Percentiles rank a stretch among this genome's conserved stretches.
Conservation (phyloP, 1,140 invertebrate species). For the Akabosia matsudoensis region DNA sequence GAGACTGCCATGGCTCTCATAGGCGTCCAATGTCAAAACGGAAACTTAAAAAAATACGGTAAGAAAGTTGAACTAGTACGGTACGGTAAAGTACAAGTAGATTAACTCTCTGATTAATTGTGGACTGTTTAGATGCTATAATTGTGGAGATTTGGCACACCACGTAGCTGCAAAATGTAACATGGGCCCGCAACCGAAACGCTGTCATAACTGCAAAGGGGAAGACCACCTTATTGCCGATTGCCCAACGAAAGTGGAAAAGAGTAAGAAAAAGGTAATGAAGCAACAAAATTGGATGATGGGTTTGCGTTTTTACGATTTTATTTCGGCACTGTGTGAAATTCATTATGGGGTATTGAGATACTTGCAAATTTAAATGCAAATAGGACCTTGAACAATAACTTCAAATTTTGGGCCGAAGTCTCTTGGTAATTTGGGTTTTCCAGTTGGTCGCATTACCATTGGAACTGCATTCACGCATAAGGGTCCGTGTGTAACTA, state of each 20-base stretch:
- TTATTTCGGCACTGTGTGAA: background rate
- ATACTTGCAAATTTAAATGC: conserved; percentile 4
- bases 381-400: conserved; percentile 7
- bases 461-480: background rate
- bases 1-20: conserved; percentile 74
- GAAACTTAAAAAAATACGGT: conserved; percentile 78
- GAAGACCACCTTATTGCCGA: conserved; percentile 81
- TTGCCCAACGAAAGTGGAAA: conserved; percentile 59
- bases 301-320: no score
- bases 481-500: background rate
- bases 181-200: conserved; percentile 78
- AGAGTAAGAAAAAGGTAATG: conserved; percentile 38
- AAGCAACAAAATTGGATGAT: no score
- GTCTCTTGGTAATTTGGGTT: background rate
- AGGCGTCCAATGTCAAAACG: conserved; percentile 71
- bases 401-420: conserved; percentile 7
- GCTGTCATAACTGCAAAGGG: conserved; percentile 82
- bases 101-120: background rate
- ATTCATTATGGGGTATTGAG: background rate
- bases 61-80: conserved; percentile 20
- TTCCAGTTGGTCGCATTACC: background rate
- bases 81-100: background rate
- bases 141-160: conserved; percentile 85
- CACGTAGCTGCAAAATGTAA: conserved; percentile 84
- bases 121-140: conserved; percentile 71